phyloP scores from a whole-genome alignment of 2,888 invertebrate genomes.

The Lagria hirta region DNA sequence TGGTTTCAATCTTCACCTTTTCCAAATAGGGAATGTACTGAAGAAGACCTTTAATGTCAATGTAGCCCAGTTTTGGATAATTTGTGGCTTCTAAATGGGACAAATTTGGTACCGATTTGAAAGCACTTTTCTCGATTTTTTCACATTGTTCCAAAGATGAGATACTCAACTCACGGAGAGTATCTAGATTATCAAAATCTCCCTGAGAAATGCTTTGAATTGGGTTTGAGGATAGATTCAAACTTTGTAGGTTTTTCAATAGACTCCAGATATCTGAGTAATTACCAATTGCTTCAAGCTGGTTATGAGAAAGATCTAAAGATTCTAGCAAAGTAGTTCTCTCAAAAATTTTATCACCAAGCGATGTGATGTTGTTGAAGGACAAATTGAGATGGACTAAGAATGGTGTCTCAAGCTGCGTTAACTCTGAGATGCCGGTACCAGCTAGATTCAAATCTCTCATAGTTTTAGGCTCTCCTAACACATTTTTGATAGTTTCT shows the following conservation, averaged over 20 bases:
- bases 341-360: constrained; percentile 71
- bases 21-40: constrained; percentile 73
- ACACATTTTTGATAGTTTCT: constrained; percentile 71
- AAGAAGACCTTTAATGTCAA: constrained; percentile 84
- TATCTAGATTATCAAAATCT: constrained; percentile 72
- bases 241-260: constrained; percentile 67
- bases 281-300: constrained; percentile 61
- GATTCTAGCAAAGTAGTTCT: constrained; percentile 77
- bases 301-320: constrained; percentile 76
- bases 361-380: constrained; percentile 67
- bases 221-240: constrained; percentile 86
- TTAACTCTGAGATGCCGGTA: constrained; percentile 69
- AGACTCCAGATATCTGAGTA: constrained; percentile 69
- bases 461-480: constrained; percentile 87
- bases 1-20: constrained; percentile 80
- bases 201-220: constrained; percentile 73
- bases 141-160: constrained; percentile 68
- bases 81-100: constrained; percentile 70
- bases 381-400: constrained; percentile 77
- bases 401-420: constrained; percentile 81
- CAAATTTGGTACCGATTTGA: constrained; percentile 71
- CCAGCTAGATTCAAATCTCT: constrained; percentile 78
- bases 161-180: constrained; percentile 59
- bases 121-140: constrained; percentile 80
- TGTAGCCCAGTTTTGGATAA: constrained; percentile 77